Base-by-base conservation (phyloP, 35 echinoderm and acorn worm genomes). In the Amphiura filiformis region DNA sequence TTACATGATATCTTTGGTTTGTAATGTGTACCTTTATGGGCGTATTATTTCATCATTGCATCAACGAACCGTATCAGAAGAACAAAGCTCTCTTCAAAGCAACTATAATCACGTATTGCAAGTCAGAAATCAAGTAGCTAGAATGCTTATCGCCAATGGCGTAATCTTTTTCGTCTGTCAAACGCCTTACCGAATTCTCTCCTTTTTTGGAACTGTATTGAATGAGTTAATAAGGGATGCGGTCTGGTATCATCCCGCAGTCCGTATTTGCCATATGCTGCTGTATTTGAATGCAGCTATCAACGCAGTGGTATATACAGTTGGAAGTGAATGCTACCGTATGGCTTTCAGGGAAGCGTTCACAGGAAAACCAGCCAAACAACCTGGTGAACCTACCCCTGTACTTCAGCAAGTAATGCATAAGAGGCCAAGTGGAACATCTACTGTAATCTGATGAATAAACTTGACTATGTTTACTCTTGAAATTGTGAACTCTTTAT, bases 261-360 rank as follows among this genome's bases (percentile, higher is more conserved):
- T 70, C 2, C 61, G 61, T n/a, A 70, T 70, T 26, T 13, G 61
- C 26, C 61, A 15, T 30, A 28, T 65, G 20, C 26, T 94, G 76
- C 44, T 80, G 11, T 94, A 94, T 83, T 17, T 94, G 22, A 94
- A 94, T 75, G 84, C 84, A 18, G 93, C 88, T 15, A 42, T 94
- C 22, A 94, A 94, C 34, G 88, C 93, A 1, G 47, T 94, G 18
- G 65, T 94, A 0, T 94, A 94, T 39, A 90, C 84, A 34, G 39
- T 78, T 30, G 44, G 85, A 39, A 94, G 93, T 65, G 79, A 78
- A 37, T 34, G 79, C 36, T 94, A 94, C 47, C 87, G 93, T 0
- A 65, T 82, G 22, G 88, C 93, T 18, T 94, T 90, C 38, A 34
- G 88, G 14, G 35, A 94, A 23, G 84, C 93, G 9, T 70, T 94